Base-by-base conservation (phyloP, 1,140 invertebrate species). In the Brachionus koreanus region DNA sequence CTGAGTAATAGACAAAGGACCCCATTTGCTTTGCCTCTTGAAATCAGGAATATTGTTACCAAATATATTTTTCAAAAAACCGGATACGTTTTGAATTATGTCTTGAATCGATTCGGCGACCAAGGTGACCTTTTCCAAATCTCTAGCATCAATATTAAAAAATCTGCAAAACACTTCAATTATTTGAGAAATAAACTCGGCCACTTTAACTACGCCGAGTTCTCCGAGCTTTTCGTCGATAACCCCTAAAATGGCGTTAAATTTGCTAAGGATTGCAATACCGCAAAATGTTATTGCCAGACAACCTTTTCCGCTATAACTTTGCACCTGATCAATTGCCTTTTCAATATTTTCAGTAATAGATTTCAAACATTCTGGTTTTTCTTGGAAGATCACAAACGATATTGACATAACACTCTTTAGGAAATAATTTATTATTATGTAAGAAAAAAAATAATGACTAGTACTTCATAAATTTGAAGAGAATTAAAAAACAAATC, bases 111-210 rank as follows among this genome's bases (percentile, higher is more conserved):
- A 52, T 65, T 82, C 79, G 12, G 79, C 25, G 16, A 82, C 65
- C 4, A 37, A 9, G 6, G 19, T 7, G 5, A 82, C n/a, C 23
- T 82, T 65, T 12, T 43, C 29, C 13, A 37, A 49, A 52, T 82
- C 57, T 19, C n/a, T 0, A 5, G 65, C 29, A 82, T 82, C 79
- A 43, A 82, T 65, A 46, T 65, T 46, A 52, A 82, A 65, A 52
- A 82, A 82, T 42, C 39, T 23, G 65, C 79, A 82, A 65, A 82
- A 82, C 3, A 82, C 61, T 42, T 82, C 79, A 13, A 82, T 82
- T 33, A 82, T 67, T 43, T 65, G 42, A 23, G 42, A 37, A 49
- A 82, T 25, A 82, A 82, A 82, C 42, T 82, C 79, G 16, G 57
- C 29, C 12, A 82, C 35, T 6, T 57, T 46, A 23, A 65, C 79